Base-by-base conservation (phyloP, 2,797 vertebrate species). In the Brachymystax lenok region DNA sequence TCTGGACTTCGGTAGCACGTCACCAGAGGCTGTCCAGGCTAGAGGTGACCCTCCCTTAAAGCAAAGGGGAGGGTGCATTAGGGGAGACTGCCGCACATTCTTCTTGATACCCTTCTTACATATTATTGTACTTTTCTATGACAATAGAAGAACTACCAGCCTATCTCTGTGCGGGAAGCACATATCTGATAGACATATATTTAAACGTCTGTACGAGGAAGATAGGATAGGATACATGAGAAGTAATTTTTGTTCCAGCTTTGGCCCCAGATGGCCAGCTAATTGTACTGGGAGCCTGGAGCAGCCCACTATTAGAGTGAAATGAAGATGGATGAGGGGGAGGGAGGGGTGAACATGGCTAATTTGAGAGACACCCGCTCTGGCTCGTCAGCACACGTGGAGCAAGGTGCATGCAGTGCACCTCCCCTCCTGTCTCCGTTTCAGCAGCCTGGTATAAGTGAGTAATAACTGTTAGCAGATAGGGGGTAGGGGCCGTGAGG, bases 241-340 rank as follows among this genome's bases (percentile, higher is more conserved):
- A 84, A 83, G 77, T 74, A 64, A 84, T 69, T 69, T 85, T 88
- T 81, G n/a, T 85, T 85, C 74, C 63, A 86, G 79, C 5, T 28
- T 74, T 79, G 83, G 84, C 84, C 83, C 85, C 85, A 82, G 82
- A 81, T 87, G 84, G 87, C 77, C 77, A 72, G 52, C 83, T 91
- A 90, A 89, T 88, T 91, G 88, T 83, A 87, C 89, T 83, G 83
- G 83, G 84, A 83, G 82, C 84, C 67, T 74, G 83, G 74, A 88
- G 87, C 82, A 69, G 81, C 50, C 76, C 84, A 88, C 79, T 85
- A 85, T 86, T 89, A 85, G 66, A 87, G 78, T 77, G 76, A 75
- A 90, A 91, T 87, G 82, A 90, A 89, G 90, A 91, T 68, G 50
- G 87, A 88, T 83, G 40, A 46, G 81, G 40, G n/a, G 51, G 61